Evolutionary conservation across 2,888 invertebrate genomes (phyloP), one percentile per base, ranked within the genome.

Genomic region (Dermolepida albohirtum): DNA sequence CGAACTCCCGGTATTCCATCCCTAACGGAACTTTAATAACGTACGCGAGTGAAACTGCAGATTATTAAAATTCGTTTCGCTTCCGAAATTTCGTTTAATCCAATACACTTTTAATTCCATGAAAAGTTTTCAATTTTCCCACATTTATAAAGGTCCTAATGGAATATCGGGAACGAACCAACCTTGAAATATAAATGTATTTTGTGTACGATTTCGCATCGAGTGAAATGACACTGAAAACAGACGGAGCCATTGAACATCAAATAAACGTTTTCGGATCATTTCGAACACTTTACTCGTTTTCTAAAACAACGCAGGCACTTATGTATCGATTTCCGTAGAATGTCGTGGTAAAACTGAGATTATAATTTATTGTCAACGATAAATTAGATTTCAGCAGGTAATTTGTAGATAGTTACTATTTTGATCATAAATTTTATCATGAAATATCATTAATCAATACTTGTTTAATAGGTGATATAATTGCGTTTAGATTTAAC

Each of bases 41-140:
- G 47, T 47, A 10, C 47, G 17, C 14, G 17, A 47, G 16, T 16
- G 14, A 47, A 47, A n/a, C 47, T 47, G 47, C 12, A 47, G 47
- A 47, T 47, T 47, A 47, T 47, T 47, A 47, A 47, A 44, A 47
- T 16, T 47, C 47, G 47, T 12, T 47, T 17, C 47, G 47, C 47
- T 16, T 44, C 17, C 14, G 17, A 47, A 47, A 47, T 17, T 47
- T 8, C 47, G 8, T 8, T 47, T 14, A 14, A 16, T 14, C 47
- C 14, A 47, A 47, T 47, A 17, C 17, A 14, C 17, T 47, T 47
- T 47, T 47, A 47, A 47, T 47, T 47, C 47, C 7, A 47, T 5
- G 14, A 47, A 47, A 47, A 17, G 14, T 17, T 47, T 14, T 47
- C 47, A 12, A 47, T 47, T 47, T 17, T 47, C 47, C 17, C 47